Conservation (phyloP, 1,140 invertebrate genomes). For the Papilio aristodemus region DNA sequence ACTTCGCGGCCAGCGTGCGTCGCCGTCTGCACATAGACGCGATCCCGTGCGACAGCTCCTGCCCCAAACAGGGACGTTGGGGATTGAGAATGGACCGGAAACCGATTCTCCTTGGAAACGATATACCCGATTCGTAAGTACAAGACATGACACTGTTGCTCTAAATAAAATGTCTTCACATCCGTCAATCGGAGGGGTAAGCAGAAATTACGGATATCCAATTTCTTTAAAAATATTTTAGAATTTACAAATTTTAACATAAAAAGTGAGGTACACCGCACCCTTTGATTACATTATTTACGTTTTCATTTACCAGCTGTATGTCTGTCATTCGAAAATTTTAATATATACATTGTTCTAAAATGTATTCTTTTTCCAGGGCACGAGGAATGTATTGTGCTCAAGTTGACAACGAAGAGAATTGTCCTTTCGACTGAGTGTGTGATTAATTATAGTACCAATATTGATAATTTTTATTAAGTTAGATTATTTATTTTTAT, state of each 20-base stretch:
- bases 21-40: conserved; percentile 79
- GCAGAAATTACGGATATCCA: too few relatives aligned
- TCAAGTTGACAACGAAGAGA: conserved; percentile 80
- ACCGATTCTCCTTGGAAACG: conserved; percentile 81
- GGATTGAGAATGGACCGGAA: conserved; percentile 65
- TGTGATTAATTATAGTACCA: neutral
- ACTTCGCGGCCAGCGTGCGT: conserved; percentile 82
- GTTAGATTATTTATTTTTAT: conserved; percentile 1
- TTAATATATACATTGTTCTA: too few relatives aligned
- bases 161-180: too few relatives aligned
- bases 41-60: conserved; percentile 81
- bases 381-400: conserved; percentile 83
- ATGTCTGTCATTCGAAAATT: too few relatives aligned
- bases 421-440: conserved; percentile 82
- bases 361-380: conserved; percentile 66
- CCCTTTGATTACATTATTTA: too few relatives aligned
- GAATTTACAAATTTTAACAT: too few relatives aligned
- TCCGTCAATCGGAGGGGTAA: too few relatives aligned
- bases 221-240: too few relatives aligned
- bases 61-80: conserved; percentile 78
- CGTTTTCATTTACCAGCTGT: too few relatives aligned
- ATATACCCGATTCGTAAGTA: conserved; percentile 82
- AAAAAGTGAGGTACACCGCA: too few relatives aligned
- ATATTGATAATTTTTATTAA: neutral
- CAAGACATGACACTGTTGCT: too few relatives aligned